Evolutionary conservation across 2,888 invertebrate species (phyloP).

Genomic region (Augochlorella aurata): DNA sequence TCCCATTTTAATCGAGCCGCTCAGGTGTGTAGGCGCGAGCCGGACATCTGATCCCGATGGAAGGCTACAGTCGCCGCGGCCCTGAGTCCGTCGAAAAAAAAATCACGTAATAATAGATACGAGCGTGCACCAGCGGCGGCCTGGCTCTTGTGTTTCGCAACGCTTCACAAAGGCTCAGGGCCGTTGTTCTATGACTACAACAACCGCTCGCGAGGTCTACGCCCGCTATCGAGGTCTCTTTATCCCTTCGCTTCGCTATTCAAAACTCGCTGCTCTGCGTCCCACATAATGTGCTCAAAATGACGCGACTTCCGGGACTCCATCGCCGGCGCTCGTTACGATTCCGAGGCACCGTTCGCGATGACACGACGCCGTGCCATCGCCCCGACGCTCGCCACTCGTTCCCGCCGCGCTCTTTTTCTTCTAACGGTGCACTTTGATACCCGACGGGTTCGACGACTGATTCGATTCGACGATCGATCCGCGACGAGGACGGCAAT

Average conservation of each 20-base stretch:
- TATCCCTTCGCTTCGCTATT: slow-evolving; percentile 46
- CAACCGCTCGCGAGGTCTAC: slow-evolving; percentile 65
- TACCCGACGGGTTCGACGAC: no score
- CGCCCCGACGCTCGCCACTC: background rate
- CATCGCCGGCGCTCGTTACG: slow-evolving; percentile 8
- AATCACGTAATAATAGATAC: slow-evolving; percentile 67
- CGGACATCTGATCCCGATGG: slow-evolving; percentile 65
- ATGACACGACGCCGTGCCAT: background rate
- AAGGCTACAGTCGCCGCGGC: slow-evolving; percentile 59
- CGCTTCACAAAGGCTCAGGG: slow-evolving; percentile 69
- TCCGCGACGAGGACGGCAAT: no score
- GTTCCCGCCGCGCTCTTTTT: background rate
- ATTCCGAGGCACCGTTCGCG: slow-evolving; percentile 6
- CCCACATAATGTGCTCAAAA: slow-evolving; percentile 28
- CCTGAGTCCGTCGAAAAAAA: slow-evolving; percentile 50
- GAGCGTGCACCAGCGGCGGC: slow-evolving; percentile 54
- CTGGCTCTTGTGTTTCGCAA: slow-evolving; percentile 65
- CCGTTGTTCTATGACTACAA: slow-evolving; percentile 61
- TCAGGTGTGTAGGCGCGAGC: slow-evolving; percentile 43
- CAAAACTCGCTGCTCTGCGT: slow-evolving; percentile 26
- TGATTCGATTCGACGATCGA: no score
- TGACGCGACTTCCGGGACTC: slow-evolving; percentile 38
- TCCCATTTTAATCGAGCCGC: slow-evolving; percentile 57
- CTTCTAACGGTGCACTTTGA: background rate
- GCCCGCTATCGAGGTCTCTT: slow-evolving; percentile 68